These are phyloP conservation scores for Calosoma granatense DNA, from an alignment of 1,140 invertebrate genomes.

Conservation along the genomic window DNA sequence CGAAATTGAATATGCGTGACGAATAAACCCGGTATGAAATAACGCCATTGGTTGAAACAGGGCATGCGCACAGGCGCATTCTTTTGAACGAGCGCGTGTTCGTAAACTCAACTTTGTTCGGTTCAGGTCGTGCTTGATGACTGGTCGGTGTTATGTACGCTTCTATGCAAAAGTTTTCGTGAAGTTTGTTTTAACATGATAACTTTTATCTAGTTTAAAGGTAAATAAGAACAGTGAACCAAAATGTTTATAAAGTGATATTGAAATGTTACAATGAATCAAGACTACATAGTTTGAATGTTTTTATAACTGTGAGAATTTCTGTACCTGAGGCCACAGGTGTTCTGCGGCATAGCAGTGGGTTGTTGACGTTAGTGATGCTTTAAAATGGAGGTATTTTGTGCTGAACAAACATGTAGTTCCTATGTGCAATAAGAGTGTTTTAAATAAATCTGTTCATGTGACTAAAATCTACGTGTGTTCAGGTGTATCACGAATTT, in stretches of 20 bases:
- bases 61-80: background rate
- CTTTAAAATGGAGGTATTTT: conserved; percentile 7
- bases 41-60: background rate
- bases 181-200: background rate
- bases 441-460: background rate
- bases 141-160: background rate
- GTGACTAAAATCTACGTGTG: background rate
- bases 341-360: background rate
- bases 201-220: background rate
- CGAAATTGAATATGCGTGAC: too few relatives aligned
- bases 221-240: background rate
- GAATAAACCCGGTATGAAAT: too few relatives aligned
- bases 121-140: background rate
- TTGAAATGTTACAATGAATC: too few relatives aligned
- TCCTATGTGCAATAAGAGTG: background rate
- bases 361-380: background rate
- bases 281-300: too few relatives aligned
- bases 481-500: too few relatives aligned
- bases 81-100: background rate
- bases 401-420: background rate
- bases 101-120: background rate
- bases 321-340: background rate
- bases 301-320: background rate
- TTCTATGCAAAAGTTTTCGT: background rate
- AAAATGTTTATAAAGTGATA: background rate